Base-by-base conservation (phyloP, 2,113 vertebrate species). In the Harpagus bidentatus region DNA sequence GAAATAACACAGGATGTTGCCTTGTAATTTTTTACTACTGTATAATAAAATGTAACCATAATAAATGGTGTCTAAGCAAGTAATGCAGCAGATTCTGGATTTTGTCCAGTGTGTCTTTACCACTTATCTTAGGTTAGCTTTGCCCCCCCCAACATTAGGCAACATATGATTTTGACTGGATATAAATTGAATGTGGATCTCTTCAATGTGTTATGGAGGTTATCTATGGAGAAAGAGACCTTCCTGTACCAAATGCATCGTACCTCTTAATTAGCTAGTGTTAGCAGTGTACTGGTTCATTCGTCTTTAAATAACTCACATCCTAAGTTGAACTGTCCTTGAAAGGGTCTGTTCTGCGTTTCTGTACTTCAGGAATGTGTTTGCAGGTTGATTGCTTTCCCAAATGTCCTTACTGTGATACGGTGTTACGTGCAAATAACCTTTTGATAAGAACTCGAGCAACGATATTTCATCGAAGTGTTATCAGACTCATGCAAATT, bases 11-110 rank as follows among this genome's bases (percentile, higher is more conserved):
- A 97, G 94, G 95, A 97, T 97, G 96, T 96, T 82, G 81, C 90
- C 96, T 97, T 98, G 91, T 97, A 97, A 97, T 97, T 97, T 98
- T 98, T 98, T 97, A 98, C 94, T 98, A 87, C 91, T 96, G 34
- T 93, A 78, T 98, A 97, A 97, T 98, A 98, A 98, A 98, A 98
- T 97, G 96, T 85, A 98, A 81, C 87, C 82, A 82, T 97, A 98
- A 97, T 98, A 98, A 98, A 98, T 95, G 96, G 55, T 87, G 97
- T 96, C 94, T 97, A 95, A 96, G 91, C 89, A 97, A 98, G 98
- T 97, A 96, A 96, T 17, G 32, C 95, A 97, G 69, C 47, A 45
- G 81, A 86, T 93, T 92, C 93, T 98, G 97, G 97, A 96, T 87
- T 80, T 76, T 56, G 50, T 97, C 97, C 97, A 97, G 77, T 43